A percentile compares a stretch with the other conserved stretches of the same genome.
Evolutionary conservation across 2,113 vertebrate species (phyloP).

Genomic region (Ardeotis arabs): DNA sequence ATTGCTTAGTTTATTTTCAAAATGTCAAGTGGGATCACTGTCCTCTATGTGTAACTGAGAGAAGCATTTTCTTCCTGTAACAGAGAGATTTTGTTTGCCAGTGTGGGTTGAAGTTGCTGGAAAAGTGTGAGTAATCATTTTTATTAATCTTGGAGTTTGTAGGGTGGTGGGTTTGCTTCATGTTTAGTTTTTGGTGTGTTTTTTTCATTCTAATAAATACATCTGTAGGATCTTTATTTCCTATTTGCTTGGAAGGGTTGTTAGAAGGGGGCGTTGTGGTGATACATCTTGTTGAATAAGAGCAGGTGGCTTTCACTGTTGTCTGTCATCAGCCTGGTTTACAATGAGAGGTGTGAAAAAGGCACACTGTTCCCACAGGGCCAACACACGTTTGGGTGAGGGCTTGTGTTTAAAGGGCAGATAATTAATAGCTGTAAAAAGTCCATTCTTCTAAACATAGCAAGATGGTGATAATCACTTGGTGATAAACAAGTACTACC

Average conservation of each 20-base stretch:
- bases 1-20: not conserved
- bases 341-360: slow-evolving; percentile 36
- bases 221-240: not conserved
- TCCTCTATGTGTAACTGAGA: not conserved
- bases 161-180: not conserved
- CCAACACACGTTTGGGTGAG: not conserved
- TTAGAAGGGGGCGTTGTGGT: not conserved
- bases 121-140: not conserved
- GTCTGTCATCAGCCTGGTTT: not conserved
- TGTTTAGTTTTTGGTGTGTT: not conserved
- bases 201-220: not conserved
- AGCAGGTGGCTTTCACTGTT: slow-evolving; percentile 5
- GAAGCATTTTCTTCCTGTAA: not conserved
- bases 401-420: not conserved
- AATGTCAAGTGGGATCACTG: not conserved
- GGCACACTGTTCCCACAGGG: not conserved
- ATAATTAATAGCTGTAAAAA: slow-evolving; percentile 18
- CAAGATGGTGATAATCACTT: not conserved
- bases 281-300: not conserved
- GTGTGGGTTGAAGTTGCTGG: not conserved
- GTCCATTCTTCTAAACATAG: not conserved
- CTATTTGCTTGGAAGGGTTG: not conserved
- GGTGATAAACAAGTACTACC: not conserved
- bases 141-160: not conserved
- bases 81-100: not conserved